These are phyloP conservation scores for Bubo blakistoni DNA, from an alignment of 2,113 vertebrate genomes.

Conservation along the genomic window DNA sequence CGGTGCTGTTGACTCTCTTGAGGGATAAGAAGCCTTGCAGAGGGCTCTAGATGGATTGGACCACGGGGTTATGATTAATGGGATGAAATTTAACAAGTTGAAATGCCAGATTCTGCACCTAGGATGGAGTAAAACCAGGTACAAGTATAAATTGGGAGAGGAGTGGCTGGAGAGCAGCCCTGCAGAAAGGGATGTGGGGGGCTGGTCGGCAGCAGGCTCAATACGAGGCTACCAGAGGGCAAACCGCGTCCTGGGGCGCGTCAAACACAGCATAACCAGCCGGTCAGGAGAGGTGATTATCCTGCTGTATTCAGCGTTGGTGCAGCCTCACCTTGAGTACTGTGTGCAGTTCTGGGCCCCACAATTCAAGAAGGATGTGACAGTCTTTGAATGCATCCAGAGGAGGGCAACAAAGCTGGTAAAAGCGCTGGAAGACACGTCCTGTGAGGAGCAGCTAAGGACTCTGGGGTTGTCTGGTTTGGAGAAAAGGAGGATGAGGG, in stretches of 20 bases:
- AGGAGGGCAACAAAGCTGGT: neutral
- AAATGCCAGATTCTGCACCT: neutral
- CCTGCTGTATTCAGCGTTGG: neutral
- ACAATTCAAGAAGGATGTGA: neutral
- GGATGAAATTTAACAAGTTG: neutral
- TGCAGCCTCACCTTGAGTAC: neutral
- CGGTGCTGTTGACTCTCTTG: neutral
- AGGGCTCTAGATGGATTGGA: neutral
- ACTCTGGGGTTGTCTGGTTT: neutral
- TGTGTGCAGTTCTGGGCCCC: neutral
- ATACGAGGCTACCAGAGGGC: neutral
- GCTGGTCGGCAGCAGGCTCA: neutral
- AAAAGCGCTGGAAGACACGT: neutral
- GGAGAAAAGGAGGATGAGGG: neutral
- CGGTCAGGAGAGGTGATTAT: neutral
- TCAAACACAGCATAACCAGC: neutral
- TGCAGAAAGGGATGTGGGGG: neutral
- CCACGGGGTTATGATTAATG: neutral
- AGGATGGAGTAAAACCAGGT: neutral
- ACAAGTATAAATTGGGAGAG: neutral
- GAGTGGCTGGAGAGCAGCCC: neutral
- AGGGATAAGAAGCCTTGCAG: neutral
- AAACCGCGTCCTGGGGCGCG: neutral
- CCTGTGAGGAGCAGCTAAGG: neutral
- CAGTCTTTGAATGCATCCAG: neutral